These are phyloP conservation scores for Nothobranchius furzeri DNA, from an alignment of 2,113 vertebrate genomes.

Conservation along the genomic window DNA sequence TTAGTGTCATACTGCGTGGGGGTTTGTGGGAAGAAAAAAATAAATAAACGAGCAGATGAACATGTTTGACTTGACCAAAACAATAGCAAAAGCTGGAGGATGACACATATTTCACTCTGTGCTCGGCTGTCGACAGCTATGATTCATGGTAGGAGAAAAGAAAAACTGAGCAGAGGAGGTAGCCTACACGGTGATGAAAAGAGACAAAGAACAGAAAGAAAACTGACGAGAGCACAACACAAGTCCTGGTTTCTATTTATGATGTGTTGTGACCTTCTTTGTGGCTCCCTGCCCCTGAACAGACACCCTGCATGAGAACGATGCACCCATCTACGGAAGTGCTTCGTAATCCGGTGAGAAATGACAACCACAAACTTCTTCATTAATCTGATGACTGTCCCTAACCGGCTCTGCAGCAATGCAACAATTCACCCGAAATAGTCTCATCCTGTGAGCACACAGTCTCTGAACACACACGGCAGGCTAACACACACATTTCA, in stretches of 20 bases:
- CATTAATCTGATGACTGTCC: conserved; percentile 17
- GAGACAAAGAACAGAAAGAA: not conserved
- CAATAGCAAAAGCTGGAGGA: conserved; percentile 51
- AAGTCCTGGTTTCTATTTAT: conserved; percentile 67
- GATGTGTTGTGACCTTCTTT: conserved; percentile 57
- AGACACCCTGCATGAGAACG: conserved; percentile 45
- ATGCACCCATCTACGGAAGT: conserved; percentile 31
- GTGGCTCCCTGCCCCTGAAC: conserved; percentile 66
- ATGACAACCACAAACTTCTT: conserved; percentile 1
- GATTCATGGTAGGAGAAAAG: conserved; percentile 50
- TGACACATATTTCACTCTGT: conserved; percentile 60
- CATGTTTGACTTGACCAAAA: conserved; percentile 31
- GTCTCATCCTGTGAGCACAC: conserved; percentile 11
- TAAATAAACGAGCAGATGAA: conserved; percentile 26
- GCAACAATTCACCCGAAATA: conserved; percentile 47
- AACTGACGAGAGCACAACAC: conserved; percentile 6
- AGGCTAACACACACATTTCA: conserved; percentile 26
- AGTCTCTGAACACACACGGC: conserved; percentile 20
- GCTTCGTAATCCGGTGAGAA: conserved; percentile 32
- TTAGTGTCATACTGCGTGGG: conserved; percentile 51
- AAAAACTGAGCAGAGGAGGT: conserved; percentile 57
- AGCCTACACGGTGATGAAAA: conserved; percentile 61
- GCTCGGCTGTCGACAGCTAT: conserved; percentile 39
- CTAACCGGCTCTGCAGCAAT: conserved; percentile 53
- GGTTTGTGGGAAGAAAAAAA: conserved; percentile 39